phyloP scores from a whole-genome alignment of 2,797 vertebrate species.

The Sus cebifrons region DNA sequence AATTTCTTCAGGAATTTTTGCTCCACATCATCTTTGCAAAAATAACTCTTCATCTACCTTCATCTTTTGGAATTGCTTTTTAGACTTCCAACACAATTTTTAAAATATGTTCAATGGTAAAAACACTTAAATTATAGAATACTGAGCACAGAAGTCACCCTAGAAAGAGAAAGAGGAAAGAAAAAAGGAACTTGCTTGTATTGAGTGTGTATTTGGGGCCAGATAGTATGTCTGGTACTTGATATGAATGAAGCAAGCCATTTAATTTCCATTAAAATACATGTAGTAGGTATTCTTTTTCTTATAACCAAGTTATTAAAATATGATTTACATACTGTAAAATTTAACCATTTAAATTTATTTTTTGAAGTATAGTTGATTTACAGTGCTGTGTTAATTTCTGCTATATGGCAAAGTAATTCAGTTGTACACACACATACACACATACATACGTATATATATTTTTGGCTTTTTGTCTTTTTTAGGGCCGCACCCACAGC shows the following conservation, averaged over 20 bases:
- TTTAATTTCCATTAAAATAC: not conserved
- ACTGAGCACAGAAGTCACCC: not conserved
- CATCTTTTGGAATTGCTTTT: not conserved
- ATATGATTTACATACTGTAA: not conserved
- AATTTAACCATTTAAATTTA: not conserved
- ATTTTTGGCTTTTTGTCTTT: too few species aligned
- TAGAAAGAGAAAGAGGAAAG: not conserved
- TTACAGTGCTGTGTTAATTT: too few species aligned
- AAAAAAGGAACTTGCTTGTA: not conserved
- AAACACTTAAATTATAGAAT: not conserved
- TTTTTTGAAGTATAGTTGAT: too few species aligned
- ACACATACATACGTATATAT: too few species aligned
- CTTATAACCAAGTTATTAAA: not conserved
- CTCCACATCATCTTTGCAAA: not conserved
- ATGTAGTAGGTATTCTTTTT: not conserved
- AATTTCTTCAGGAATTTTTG: not conserved
- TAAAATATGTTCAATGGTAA: not conserved
- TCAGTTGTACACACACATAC: too few species aligned
- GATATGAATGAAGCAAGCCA: not conserved
- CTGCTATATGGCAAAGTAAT: too few species aligned
- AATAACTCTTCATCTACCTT: not conserved
- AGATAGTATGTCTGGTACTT: not conserved
- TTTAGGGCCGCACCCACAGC: too few species aligned
- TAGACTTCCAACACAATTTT: not conserved
- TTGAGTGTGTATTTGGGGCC: not conserved